A percentile compares a stretch with the other conserved stretches of the same genome.
Evolutionary conservation across 2,797 vertebrate species (phyloP).

Genomic region (Prunella strophiata): DNA sequence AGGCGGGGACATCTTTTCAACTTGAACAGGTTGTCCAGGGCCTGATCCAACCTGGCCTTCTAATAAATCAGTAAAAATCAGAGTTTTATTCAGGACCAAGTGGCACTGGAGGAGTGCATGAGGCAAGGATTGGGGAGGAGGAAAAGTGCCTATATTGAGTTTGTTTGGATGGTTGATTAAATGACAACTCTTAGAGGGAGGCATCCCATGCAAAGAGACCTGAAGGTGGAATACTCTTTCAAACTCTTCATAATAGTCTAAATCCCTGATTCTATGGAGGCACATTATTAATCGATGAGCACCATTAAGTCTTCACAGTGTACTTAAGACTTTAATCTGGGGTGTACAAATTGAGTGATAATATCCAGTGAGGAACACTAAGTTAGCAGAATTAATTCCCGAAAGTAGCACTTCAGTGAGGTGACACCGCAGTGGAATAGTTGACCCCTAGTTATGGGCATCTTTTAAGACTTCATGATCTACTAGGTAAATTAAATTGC

Average conservation of each 20-base stretch:
- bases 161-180: neutral
- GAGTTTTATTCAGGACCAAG: neutral
- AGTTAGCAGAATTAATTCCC: neutral
- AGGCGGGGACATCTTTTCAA: neutral
- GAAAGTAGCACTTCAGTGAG: neutral
- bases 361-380: neutral
- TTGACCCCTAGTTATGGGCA: neutral
- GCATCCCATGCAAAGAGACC: neutral
- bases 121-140: neutral
- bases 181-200: neutral
- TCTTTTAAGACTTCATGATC: neutral
- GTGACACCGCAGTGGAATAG: neutral
- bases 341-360: neutral
- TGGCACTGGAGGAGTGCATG: neutral
- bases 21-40: neutral
- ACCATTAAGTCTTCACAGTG: neutral
- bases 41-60: neutral
- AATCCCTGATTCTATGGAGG: neutral
- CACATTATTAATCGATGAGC: neutral
- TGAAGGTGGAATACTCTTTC: neutral
- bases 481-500: neutral
- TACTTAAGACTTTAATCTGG: neutral
- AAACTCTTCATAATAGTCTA: neutral
- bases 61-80: neutral
- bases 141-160: neutral